Percentiles rank a stretch among this genome's conserved stretches.
These are phyloP conservation scores for Ryuthela nishihirai DNA, from an alignment of 2,888 invertebrate genomes.

Conservation along the genomic window DNA sequence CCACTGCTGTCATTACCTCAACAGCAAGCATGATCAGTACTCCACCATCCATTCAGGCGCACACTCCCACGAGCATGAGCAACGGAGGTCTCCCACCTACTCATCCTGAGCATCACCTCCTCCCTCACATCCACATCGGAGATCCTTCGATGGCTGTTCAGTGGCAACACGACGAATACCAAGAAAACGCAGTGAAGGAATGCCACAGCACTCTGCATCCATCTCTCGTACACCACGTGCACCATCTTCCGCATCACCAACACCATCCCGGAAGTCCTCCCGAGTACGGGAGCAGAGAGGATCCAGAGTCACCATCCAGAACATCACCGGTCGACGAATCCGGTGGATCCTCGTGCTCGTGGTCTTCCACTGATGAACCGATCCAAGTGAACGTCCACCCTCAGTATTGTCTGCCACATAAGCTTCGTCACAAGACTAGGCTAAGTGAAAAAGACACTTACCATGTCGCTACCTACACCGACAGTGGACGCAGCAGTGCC, in stretches of 20 bases:
- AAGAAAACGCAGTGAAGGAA: constrained; percentile 20
- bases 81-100: background rate
- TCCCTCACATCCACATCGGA: constrained; percentile 24
- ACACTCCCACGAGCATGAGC: no score
- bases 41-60: background rate
- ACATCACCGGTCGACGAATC: constrained; percentile 22
- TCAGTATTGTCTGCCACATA: constrained; percentile 68
- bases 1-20: background rate
- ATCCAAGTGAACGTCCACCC: constrained; percentile 51
- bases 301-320: background rate
- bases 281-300: constrained; percentile 41
- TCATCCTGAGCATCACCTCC: constrained; percentile 7
- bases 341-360: constrained; percentile 41
- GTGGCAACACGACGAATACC: constrained; percentile 24
- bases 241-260: constrained; percentile 27
- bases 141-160: constrained; percentile 8
- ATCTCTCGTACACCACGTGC: constrained; percentile 6
- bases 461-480: constrained; percentile 68
- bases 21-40: constrained; percentile 4
- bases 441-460: constrained; percentile 74
- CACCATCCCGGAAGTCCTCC: constrained; percentile 45
- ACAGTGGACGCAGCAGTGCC: constrained; percentile 65
- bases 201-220: constrained; percentile 5
- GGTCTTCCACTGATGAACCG: constrained; percentile 38
- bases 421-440: constrained; percentile 85